These are phyloP conservation scores for Pteronotus mesoamericanus DNA, from an alignment of 2,797 vertebrate genomes.

Conservation along the genomic window DNA sequence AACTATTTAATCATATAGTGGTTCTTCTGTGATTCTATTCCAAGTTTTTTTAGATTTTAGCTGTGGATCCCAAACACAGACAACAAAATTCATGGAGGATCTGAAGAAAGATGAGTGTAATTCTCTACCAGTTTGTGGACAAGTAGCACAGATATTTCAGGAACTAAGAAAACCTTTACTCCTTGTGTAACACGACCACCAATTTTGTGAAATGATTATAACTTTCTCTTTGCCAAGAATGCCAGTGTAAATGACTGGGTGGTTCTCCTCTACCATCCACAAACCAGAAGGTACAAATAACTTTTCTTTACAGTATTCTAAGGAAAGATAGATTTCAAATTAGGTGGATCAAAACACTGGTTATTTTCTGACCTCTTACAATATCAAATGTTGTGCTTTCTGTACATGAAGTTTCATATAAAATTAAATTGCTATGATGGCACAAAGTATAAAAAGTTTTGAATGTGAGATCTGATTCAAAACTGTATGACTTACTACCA, in stretches of 20 bases:
- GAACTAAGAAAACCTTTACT: constrained; percentile 33
- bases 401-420: not conserved
- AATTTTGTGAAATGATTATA: constrained; percentile 71
- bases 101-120: not conserved
- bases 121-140: not conserved
- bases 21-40: not conserved
- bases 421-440: not conserved
- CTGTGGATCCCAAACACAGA: not conserved
- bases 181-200: constrained; percentile 33
- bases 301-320: constrained; percentile 37
- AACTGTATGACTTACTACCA: not conserved
- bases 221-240: constrained; percentile 42
- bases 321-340: constrained; percentile 56
- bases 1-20: not conserved
- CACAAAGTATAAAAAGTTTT: not conserved
- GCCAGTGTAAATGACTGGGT: constrained; percentile 65
- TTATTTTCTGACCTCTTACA: constrained; percentile 49
- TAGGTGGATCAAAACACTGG: constrained; percentile 26
- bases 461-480: not conserved
- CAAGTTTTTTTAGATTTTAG: constrained; percentile 44
- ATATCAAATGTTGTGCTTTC: not conserved
- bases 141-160: constrained; percentile 55
- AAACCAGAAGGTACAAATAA: constrained; percentile 64
- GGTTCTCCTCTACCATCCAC: constrained; percentile 55
- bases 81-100: not conserved